Base-by-base conservation (phyloP, 2,888 invertebrate species). In the Torymus tubicola region DNA sequence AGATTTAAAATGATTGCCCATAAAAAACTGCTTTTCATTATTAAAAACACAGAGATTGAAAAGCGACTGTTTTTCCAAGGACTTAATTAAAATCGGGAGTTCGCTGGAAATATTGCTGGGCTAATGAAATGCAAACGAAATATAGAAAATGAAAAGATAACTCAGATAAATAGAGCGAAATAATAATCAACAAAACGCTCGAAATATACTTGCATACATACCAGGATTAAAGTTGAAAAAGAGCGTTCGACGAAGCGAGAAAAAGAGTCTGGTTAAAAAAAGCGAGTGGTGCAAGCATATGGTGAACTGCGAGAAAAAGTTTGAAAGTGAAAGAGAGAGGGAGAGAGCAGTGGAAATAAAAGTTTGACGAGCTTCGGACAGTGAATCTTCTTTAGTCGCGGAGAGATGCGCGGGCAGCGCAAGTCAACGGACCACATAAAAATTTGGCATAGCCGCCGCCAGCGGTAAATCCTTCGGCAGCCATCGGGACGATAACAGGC, bases 341-440 rank as follows among this genome's bases (percentile, higher is more conserved):
- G 21, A 14, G 42, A 60, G 12, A 11, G 73, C 16, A 12, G 13
- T 14, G n/a, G 76, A 12, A 65, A 69, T 70, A 64, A 69, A 70
- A 70, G 55, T 77, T 77, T 77, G 74, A 63, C 57, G 67, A 75
- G 72, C 31, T n/a, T 2, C 70, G 10, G 52, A 68, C 73, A 57
- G 61, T 78, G 77, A 64, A 81, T 80, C 79, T 82, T 83, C 72
- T 60, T 81, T 67, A 78, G 70, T 42, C 68, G 69, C 70, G 78
- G 68, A 65, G 52, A 75, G 53, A 64, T 13, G 61, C 72, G 60
- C 57, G 58, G 76, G 55, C 24, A 16, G 1, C 53, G 61, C 24
- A 64, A 86, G 86, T 85, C 87, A 85, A 87, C 86, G 86, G 86
- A 86, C 85, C 84, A 82, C 83, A 85, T 83, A 84, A 86, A 86